phyloP scores from a whole-genome alignment of 2,113 vertebrate genomes.

The Ammodytes dubius region DNA sequence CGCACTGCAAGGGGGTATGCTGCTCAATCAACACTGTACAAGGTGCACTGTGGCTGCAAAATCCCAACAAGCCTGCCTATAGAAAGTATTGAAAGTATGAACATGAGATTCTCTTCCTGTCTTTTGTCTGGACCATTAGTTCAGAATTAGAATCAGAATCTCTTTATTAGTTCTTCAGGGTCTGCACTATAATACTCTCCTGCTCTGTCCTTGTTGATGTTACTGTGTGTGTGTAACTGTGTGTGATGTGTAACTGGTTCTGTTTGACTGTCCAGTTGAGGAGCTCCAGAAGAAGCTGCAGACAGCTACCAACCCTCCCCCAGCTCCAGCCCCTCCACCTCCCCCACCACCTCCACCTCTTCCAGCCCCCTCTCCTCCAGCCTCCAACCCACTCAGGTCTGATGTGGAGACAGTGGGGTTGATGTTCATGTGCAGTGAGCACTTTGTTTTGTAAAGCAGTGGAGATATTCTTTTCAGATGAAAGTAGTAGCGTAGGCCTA shows the following conservation, averaged over 20 bases:
- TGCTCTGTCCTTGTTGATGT: not conserved
- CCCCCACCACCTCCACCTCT: slow-evolving; percentile 86
- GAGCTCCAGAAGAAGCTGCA: slow-evolving; percentile 93
- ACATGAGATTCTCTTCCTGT: slow-evolving; percentile 9
- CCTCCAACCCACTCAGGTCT: slow-evolving; percentile 93
- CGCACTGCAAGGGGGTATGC: not conserved
- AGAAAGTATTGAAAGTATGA: not conserved
- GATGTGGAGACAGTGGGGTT: slow-evolving; percentile 13
- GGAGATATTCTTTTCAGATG: too few species aligned
- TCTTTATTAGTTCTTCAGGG: not conserved
- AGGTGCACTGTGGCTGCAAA: not conserved
- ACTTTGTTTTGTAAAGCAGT: not conserved
- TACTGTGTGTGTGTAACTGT: not conserved
- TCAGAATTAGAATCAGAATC: not conserved
- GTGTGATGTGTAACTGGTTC: slow-evolving; percentile 2
- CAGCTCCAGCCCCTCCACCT: slow-evolving; percentile 36
- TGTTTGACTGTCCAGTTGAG: slow-evolving; percentile 85
- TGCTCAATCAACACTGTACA: not conserved
- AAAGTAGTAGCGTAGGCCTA: too few species aligned
- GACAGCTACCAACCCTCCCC: slow-evolving; percentile 84
- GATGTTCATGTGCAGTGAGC: not conserved
- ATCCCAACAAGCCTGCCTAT: not conserved
- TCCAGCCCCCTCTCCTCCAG: slow-evolving; percentile 79
- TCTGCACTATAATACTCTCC: not conserved
- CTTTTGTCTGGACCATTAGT: slow-evolving; percentile 12